phyloP scores from a whole-genome alignment of 1,140 invertebrate species.

The Hypothenemus hampei region DNA sequence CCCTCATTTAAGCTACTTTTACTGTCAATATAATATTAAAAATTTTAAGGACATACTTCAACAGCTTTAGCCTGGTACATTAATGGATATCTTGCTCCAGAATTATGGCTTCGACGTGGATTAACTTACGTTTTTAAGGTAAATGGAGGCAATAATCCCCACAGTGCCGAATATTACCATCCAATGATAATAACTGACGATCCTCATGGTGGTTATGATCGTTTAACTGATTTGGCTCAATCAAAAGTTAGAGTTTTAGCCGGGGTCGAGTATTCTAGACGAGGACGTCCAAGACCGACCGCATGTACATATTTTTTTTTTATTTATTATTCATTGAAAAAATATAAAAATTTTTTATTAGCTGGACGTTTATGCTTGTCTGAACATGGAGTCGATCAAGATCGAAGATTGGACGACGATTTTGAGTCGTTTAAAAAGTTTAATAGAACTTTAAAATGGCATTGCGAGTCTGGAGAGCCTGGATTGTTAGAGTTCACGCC shows the following conservation, averaged over 20 bases:
- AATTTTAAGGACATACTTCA: conserved; percentile 51
- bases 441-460: conserved; percentile 65
- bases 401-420: conserved; percentile 73
- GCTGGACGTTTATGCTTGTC: conserved; percentile 75
- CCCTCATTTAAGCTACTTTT: not conserved
- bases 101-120: conserved; percentile 80
- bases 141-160: conserved; percentile 83
- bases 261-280: conserved; percentile 76
- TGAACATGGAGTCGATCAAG: conserved; percentile 57
- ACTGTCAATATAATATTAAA: not conserved
- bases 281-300: conserved; percentile 71
- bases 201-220: conserved; percentile 73
- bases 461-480: conserved; percentile 65
- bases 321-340: not conserved
- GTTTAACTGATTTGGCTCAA: conserved; percentile 65
- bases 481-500: conserved; percentile 77
- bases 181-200: conserved; percentile 89
- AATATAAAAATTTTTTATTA: conserved; percentile 36
- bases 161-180: conserved; percentile 83
- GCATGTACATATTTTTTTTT: conserved; percentile 49
- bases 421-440: conserved; percentile 77
- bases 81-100: conserved; percentile 81
- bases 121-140: conserved; percentile 79
- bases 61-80: conserved; percentile 72
- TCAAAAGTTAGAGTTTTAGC: conserved; percentile 73